Conservation (phyloP, 1,140 invertebrate genomes). For the Lepidotrigona ventralis region DNA sequence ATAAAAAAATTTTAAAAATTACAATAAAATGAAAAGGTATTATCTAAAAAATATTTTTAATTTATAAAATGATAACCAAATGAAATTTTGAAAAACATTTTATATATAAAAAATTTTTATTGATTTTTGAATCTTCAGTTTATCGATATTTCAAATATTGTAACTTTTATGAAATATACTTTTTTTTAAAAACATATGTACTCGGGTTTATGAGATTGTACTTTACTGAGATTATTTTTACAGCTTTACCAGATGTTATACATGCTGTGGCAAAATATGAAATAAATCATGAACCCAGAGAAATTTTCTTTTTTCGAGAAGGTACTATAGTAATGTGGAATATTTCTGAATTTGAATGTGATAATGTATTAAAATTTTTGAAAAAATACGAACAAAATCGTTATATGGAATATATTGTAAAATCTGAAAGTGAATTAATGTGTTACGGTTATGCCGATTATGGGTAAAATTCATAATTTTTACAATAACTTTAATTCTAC, state of each 20-base stretch:
- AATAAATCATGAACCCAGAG: conserved; percentile 85
- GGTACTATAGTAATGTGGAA: conserved; percentile 97
- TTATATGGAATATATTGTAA: conserved; percentile 85
- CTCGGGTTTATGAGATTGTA: background rate
- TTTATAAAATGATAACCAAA: background rate
- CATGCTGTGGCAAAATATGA: conserved; percentile 89
- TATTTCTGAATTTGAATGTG: conserved; percentile 89
- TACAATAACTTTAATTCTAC: conserved; percentile 9
- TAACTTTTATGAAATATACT: conserved; percentile 9
- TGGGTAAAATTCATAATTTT: conserved; percentile 76
- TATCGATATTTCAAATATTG: background rate
- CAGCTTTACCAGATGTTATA: conserved; percentile 84
- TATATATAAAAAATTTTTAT: background rate
- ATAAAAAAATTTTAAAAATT: background rate
- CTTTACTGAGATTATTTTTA: conserved; percentile 36
- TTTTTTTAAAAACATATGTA: background rate
- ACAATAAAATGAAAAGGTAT: background rate
- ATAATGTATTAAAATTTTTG: conserved; percentile 88
- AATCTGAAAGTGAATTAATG: conserved; percentile 91
- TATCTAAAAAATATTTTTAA: background rate
- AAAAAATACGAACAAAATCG: conserved; percentile 84
- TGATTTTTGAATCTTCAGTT: background rate
- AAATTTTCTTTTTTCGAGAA: conserved; percentile 93
- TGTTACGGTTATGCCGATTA: conserved; percentile 85
- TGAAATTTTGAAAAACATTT: background rate